phyloP scores from a whole-genome alignment of 1,140 invertebrate species.

The Parapsyche elsis region DNA sequence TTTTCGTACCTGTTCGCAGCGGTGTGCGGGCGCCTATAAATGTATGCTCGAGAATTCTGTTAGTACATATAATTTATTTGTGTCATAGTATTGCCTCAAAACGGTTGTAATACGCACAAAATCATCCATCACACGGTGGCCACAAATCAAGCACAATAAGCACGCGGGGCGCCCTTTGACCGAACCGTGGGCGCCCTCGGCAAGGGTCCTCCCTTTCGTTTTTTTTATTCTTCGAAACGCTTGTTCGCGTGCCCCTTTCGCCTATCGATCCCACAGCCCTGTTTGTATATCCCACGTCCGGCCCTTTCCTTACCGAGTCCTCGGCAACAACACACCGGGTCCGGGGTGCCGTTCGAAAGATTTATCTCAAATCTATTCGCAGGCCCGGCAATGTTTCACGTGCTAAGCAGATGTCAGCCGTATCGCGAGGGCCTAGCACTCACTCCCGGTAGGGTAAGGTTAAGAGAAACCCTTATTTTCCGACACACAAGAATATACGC shows the following conservation, averaged over 20 bases:
- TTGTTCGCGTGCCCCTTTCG: constrained; percentile 31
- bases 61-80: neutral
- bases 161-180: neutral
- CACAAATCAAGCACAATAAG: constrained; percentile 11
- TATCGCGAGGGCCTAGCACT: neutral
- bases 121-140: neutral
- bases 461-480: too few relatives aligned
- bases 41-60: too few relatives aligned
- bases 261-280: constrained; percentile 2
- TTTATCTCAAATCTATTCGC: constrained; percentile 29
- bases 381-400: constrained; percentile 32
- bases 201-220: neutral
- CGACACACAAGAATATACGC: neutral
- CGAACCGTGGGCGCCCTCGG: neutral
- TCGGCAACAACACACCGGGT: constrained; percentile 11
- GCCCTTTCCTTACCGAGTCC: neutral
- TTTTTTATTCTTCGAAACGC: neutral
- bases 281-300: constrained; percentile 19
- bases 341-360: constrained; percentile 1
- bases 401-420: constrained; percentile 29
- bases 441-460: too few relatives aligned
- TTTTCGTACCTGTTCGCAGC: too few relatives aligned
- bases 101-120: neutral
- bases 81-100: neutral
- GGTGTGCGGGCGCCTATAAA: too few relatives aligned